Evolutionary conservation across 2,888 invertebrate species (phyloP), one percentile per base, ranked within the genome.

Genomic region (Acrocera orbiculus): DNA sequence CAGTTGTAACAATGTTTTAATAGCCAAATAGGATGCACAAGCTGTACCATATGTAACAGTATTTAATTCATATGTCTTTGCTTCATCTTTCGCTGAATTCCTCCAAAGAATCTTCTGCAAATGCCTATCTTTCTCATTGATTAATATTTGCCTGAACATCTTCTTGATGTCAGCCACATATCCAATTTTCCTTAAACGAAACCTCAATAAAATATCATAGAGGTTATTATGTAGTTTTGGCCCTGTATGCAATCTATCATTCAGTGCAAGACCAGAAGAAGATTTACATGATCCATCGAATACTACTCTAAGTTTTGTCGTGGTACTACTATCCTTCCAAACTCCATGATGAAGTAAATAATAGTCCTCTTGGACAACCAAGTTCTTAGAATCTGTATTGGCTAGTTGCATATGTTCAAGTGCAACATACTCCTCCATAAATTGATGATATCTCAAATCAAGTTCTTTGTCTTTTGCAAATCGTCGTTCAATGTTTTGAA

Each of bases 321-420:
- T 29, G 11, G 31, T 19, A 22, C 36, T 34, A 8, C 10, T 11
- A 16, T 29, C 16, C 16, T 39, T 39, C 2, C 24, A 2, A 9
- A 39, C 36, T 4, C 30, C 36, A 22, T 37, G 39, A 28, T 36
- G 32, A 10, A 32, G 34, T 9, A 39, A 5, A 30, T 35, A 38
- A n/a, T 32, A 36, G 11, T 7, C n/a, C n/a, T n/a, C n/a, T n/a
- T n/a, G n/a, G n/a, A n/a, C n/a, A n/a, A n/a, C 5, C 8, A 10
- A 4, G 4, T 22, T 7, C 10, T 22, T 8, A 10, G 22, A n/a
- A 10, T 10, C 5, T 22, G 22, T 22, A 22, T 4, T 4, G 8
- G 9, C 22, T 22, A n/a, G 3, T 22, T 11, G 17, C 13, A 30
- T 32, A 17, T 19, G 22, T 7, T 10, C 22, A 9, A 8, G 7